Evolutionary conservation across 2,888 invertebrate genomes (phyloP), one percentile per base, ranked within the genome.

Genomic region (Teinopalpus imperialis): DNA sequence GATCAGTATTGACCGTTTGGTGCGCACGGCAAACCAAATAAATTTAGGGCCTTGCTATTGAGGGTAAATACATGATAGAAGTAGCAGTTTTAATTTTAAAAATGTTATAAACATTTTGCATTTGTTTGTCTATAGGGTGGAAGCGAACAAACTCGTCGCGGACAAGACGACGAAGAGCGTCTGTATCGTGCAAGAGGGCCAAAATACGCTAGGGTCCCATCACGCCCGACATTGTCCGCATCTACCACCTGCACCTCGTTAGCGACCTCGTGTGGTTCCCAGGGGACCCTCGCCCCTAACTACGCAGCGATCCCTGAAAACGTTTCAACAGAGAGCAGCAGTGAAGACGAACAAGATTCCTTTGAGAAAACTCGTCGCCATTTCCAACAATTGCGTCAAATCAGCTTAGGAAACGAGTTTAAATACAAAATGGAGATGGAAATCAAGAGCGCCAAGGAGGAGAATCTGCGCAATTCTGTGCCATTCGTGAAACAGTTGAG

Each of bases 361-460:
- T 91, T 90, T 57, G 81, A 90, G 54, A 82, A 89, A 20, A 90
- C 91, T 8, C 78, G 92, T 12, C 90, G 90, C 44, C 91, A 89
- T 63, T 92, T 92, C 63, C 92, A 92, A 63, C 91, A 92, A 59
- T 79, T 91, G 51, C 89, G 91, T 42, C 90, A 91, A 59, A 90
- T 91, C 51, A 92, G 92, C 69, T 78, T 91, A 61, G 92, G 92
- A 52, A 91, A 91, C 73, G 90, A 90, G 55, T 91, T 90, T 58
- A 92, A 89, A 78, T 89, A 89, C 74, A 89, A 89, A 61, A 89
- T 90, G 87, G 92, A 92, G 73, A 92, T 92, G 92, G 92, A 92
- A 70, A 91, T 91, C 40, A 91, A 91, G 68, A 81, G 77, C 54
- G 90, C 90, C 18, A 91, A 91, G 56, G 90, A 90, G 41, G 92